Evolutionary conservation across 2,888 invertebrate genomes (phyloP).

Genomic region (Euproctis similis): DNA sequence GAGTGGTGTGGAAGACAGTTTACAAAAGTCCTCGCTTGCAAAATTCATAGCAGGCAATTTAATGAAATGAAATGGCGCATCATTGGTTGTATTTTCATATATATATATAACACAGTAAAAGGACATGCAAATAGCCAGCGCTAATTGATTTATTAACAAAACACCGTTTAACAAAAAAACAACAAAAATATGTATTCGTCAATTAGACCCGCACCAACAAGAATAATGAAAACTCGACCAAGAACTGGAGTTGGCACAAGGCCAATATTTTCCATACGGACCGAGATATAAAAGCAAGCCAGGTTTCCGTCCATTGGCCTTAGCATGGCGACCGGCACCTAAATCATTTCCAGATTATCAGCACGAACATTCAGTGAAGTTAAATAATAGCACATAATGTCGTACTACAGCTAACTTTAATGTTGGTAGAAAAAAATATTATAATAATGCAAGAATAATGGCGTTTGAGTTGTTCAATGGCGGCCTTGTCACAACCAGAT

Average conservation of each 20-base stretch:
- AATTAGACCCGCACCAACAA: slow-evolving; percentile 14
- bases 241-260: slow-evolving; percentile 39
- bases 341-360: slow-evolving; percentile 34
- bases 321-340: slow-evolving; percentile 34
- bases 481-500: slow-evolving; percentile 13
- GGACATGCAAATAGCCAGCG: too few relatives aligned
- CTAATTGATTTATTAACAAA: too few relatives aligned
- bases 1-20: too few relatives aligned
- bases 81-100: too few relatives aligned
- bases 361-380: slow-evolving; percentile 39
- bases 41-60: too few relatives aligned
- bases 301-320: slow-evolving; percentile 30
- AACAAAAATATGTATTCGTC: slow-evolving; percentile 10
- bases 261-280: slow-evolving; percentile 56
- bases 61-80: too few relatives aligned
- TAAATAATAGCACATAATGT: slow-evolving; percentile 21
- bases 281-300: slow-evolving; percentile 53
- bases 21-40: too few relatives aligned
- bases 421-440: slow-evolving; percentile 5
- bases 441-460: too few relatives aligned
- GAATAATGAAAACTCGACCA: slow-evolving; percentile 36
- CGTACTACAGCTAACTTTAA: slow-evolving; percentile 3
- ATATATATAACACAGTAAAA: too few relatives aligned
- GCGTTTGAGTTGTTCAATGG: slow-evolving; percentile 10
- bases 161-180: too few relatives aligned